phyloP scores from a whole-genome alignment of 2,888 invertebrate species.

The Diadegma fenestrale region DNA sequence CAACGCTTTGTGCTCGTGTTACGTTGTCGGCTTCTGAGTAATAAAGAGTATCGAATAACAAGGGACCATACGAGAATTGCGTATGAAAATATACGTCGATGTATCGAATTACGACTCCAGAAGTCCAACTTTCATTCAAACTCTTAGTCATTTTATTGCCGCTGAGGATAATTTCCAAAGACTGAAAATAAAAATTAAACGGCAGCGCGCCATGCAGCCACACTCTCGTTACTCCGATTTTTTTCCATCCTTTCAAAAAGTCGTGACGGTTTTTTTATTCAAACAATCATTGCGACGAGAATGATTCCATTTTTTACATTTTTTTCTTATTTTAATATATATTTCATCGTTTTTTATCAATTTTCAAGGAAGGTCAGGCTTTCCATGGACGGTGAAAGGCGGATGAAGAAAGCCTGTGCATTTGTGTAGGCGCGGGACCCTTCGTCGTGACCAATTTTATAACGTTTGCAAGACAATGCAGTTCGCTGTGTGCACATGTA shows the following conservation, averaged over 20 bases:
- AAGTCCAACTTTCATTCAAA: constrained; percentile 14
- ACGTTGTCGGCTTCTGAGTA: constrained; percentile 17
- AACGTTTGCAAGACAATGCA: neutral
- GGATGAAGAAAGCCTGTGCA: neutral
- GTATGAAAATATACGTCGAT: constrained; percentile 17
- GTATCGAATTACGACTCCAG: constrained; percentile 21
- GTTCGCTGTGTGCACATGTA: neutral
- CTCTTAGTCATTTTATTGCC: neutral
- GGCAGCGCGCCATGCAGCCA: too few relatives aligned
- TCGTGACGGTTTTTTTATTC: too few relatives aligned
- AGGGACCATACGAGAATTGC: constrained; percentile 4
- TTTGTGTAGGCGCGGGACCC: neutral
- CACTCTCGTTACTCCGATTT: too few relatives aligned
- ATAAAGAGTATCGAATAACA: constrained; percentile 54
- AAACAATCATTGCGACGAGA: too few relatives aligned
- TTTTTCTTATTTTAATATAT: neutral
- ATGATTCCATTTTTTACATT: too few relatives aligned
- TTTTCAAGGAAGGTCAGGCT: neutral
- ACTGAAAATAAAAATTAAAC: neutral
- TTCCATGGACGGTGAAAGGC: neutral
- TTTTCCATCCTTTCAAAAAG: too few relatives aligned
- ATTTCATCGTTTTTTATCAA: neutral
- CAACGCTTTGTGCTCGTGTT: constrained; percentile 22
- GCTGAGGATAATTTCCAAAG: neutral
- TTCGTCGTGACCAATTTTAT: neutral